A percentile compares a stretch with the other conserved stretches of the same genome.
Conservation (phyloP, 2,888 invertebrate genomes). For the Troides aeacus region DNA sequence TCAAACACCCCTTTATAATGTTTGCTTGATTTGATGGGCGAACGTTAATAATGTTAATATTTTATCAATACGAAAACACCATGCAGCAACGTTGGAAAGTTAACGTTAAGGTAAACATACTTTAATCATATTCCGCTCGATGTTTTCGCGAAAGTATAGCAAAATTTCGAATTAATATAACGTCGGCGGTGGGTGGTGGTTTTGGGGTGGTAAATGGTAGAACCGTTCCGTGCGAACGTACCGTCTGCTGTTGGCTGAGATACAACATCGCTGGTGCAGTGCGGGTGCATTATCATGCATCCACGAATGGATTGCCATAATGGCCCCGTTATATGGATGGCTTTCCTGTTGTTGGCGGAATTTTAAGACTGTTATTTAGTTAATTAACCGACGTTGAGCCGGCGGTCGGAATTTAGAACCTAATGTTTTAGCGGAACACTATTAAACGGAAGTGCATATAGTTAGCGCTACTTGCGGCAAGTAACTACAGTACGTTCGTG, state of each 20-base stretch:
- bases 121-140: slow-evolving; percentile 12
- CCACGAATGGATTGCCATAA: slow-evolving; percentile 26
- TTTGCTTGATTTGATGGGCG: slow-evolving; percentile 14
- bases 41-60: slow-evolving; percentile 16
- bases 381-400: slow-evolving; percentile 26
- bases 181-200: slow-evolving; percentile 11
- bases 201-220: slow-evolving; percentile 24
- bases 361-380: slow-evolving; percentile 27
- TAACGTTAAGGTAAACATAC: slow-evolving; percentile 11
- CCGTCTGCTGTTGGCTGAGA: slow-evolving; percentile 6
- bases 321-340: slow-evolving; percentile 24
- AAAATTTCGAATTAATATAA: slow-evolving; percentile 15
- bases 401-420: slow-evolving; percentile 4
- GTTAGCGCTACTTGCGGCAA: slow-evolving; percentile 6
- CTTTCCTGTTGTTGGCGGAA: slow-evolving; percentile 24
- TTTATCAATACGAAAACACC: slow-evolving; percentile 18
- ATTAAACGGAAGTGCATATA: slow-evolving; percentile 1
- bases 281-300: slow-evolving; percentile 23
- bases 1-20: slow-evolving; percentile 5
- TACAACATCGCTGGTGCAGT: slow-evolving; percentile 11
- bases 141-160: slow-evolving; percentile 24
- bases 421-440: slow-evolving; percentile 11
- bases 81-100: slow-evolving; percentile 5
- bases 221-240: slow-evolving; percentile 17
- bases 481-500: not conserved